Base-by-base conservation (phyloP, 2,113 vertebrate genomes). In the Monopterus albus region DNA sequence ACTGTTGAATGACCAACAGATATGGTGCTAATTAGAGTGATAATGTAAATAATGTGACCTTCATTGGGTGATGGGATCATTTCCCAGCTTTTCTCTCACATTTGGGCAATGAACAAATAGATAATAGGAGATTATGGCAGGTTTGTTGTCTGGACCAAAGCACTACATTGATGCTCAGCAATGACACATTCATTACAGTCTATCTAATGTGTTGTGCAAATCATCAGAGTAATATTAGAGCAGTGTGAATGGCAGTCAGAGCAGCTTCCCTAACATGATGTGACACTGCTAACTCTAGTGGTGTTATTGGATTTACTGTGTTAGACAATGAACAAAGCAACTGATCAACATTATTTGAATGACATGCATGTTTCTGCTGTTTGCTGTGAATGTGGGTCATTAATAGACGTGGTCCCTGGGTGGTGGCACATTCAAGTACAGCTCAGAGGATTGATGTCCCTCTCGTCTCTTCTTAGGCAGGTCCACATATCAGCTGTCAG, bases 181-280 rank as follows among this genome's bases (percentile, higher is more conserved):
- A 53, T 17, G 29, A 36, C 15, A 33, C 49, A 62, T 72, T 53
- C n/a, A 53, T 55, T 26, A 43, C 13, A 25, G 38, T 61, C 21
- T 20, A 31, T 64, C 14, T 45, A 26, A 70, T 52, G 57, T 62
- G 21, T 46, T 49, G 20, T n/a, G 12, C 4, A 65, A 65, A 69
- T 74, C 0, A 33, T 79, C 62, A 28, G 35, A 40, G 36, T 52
- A 45, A 62, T 42, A 62, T 72, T 60, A 60, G 47, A 52, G 36
- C 47, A 72, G 61, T 51, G 68, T 52, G 46, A 55, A 45, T 47
- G 51, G 15, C 40, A 52, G 74, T 82, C 74, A 69, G 64, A 39
- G 18, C 20, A 33, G 46, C 47, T 31, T 52, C 29, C 5, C 25
- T 17, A 33, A 18, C 23, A 21, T 71, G 67, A 71, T 51, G 39